Evolutionary conservation across 2,888 invertebrate genomes (phyloP), one percentile per base, ranked within the genome.

Genomic region (Rotaria magnacalcarata): DNA sequence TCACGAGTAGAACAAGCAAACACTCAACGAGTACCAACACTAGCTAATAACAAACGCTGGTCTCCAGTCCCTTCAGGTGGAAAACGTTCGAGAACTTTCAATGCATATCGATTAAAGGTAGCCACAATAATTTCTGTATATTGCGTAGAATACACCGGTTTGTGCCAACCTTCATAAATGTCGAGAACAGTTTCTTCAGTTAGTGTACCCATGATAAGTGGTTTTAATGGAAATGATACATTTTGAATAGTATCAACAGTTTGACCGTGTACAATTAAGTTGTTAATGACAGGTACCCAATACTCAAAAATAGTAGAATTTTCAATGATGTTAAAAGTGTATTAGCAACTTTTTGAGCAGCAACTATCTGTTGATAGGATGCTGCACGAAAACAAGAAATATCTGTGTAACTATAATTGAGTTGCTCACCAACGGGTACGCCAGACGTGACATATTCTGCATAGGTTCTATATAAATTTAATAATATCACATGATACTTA

Each of bases 271-370:
- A 90, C 88, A 14, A 88, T 85, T 3, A 87, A 85, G 0, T 89
- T 89, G 84, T 90, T 89, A 16, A 89, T 88, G 84, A 88, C 88
- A 0, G 89, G 89, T 6, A 89, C 88, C 86, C 89, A 88, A 6
- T 89, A 89, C 84, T 89, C 89, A 84, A 89, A 89, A 74, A 88
- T 11, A 89, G 89, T 21, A 89, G 87, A 27, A 89, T 87, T 80
- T 89, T 89, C 8, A 89, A 75, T n/a, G 89, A 89, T 16, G 88
- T 88, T n/a, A 89, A 87, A 41, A 88, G 87, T 8, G 84, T 80
- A 47, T 88, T 85, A 1, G 88, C 87, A 58, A 87, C 85, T 8
- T 87, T 85, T 86, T 89, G 89, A 7, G 89, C 89, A 34, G 87
- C 84, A 21, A 88, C 88, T 21, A 89, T 88, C 24, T 89, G 88